A percentile compares a stretch with the other conserved stretches of the same genome.
These are phyloP conservation scores for Rhinoptilus africanus DNA, from an alignment of 2,113 vertebrate genomes.

Conservation along the genomic window DNA sequence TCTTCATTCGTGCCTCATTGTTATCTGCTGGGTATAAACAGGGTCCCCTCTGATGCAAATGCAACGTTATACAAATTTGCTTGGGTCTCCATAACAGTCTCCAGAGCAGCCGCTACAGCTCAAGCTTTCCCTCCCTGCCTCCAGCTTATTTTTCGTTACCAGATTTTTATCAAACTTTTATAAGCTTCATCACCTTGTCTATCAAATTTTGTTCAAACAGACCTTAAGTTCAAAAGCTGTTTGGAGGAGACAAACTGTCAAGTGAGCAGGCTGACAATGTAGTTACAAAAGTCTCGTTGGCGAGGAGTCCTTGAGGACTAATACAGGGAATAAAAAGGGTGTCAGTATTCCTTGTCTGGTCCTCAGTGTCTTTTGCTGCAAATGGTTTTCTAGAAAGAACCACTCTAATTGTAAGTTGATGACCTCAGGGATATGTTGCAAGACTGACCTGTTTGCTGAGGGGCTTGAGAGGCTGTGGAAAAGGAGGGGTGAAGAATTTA, in stretches of 20 bases:
- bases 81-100: neutral
- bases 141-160: neutral
- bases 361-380: neutral
- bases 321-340: neutral
- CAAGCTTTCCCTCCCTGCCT: neutral
- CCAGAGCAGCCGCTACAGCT: neutral
- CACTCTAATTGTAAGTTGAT: neutral
- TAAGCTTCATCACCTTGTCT: neutral
- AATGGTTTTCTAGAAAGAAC: neutral
- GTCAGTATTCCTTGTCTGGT: neutral
- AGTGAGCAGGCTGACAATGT: neutral
- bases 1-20: neutral
- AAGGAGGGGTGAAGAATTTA: neutral
- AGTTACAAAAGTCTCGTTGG: neutral
- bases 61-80: neutral
- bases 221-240: neutral
- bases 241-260: neutral
- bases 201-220: neutral
- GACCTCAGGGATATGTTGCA: neutral
- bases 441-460: neutral
- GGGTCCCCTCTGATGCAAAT: neutral
- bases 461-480: neutral
- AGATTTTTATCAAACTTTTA: neutral
- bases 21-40: neutral
- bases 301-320: neutral